Evolutionary conservation across 2,888 invertebrate species (phyloP), one percentile per base, ranked within the genome.

Genomic region (Dasysyrphus albostriatus): DNA sequence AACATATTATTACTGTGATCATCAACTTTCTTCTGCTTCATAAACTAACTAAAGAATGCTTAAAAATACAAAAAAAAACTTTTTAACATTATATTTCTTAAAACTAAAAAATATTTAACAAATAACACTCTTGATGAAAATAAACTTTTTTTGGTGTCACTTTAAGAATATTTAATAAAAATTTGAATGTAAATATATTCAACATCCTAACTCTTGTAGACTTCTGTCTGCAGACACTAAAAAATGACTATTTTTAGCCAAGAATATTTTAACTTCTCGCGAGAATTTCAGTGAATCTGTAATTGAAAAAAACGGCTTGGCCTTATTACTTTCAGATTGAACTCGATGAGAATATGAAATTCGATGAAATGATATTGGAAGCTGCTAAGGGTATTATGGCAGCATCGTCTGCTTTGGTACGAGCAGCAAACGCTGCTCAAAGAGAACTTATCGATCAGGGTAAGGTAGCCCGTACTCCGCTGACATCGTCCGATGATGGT

Each of bases 311-410:
- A 47, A 49, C 10, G 19, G 1, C 19, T 49, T 32, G 54, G 51
- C 7, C 58, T 34, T 47, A 88, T 81, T n/a, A 2, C 0, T 67
- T 67, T 34, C 32, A 92, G 92, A 91, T 92, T 84, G 92, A 92
- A 63, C 90, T 92, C 5, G 98, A 98, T 91, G 98, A 98, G 92
- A 97, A 95, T 88, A 95, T 99, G 93, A 98, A 98, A 94, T 99
- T 99, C 93, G 99, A 99, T 92, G 99, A 99, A 93, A 98, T 99
- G 96, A 99, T 99, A 89, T 93, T 99, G 90, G 98, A 98, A 92
- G 99, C 99, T 0, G 99, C 99, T 51, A 98, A 98, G 93, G 98
- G 98, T 3, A 99, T 99, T 89, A 98, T 99, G 89, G 96, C 98
- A 0, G 99, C 99, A 0, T 99, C 99, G 0, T 98, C 99, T 0